These are phyloP conservation scores for Patiria miniata DNA, from an alignment of 35 echinoderm and acorn worm genomes.

Conservation along the genomic window DNA sequence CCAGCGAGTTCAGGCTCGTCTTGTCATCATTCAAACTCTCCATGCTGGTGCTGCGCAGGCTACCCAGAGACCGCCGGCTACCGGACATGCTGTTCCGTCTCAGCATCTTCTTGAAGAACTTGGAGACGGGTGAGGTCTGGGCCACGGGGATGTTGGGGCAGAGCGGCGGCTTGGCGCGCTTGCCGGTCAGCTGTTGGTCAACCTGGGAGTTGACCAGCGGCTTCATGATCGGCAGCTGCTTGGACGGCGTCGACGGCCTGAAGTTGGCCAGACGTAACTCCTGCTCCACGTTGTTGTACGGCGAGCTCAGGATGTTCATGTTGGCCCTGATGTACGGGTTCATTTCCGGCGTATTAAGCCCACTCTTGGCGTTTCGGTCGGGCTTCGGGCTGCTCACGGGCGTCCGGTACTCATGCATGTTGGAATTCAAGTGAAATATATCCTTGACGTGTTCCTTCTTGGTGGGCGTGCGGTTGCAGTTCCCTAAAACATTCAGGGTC, in stretches of 20 bases:
- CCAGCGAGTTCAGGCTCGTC: not conserved
- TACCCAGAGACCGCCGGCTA: not conserved
- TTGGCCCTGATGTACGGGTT: constrained; percentile 10
- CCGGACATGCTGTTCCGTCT: not conserved
- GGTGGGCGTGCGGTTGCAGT: not conserved
- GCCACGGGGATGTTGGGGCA: constrained; percentile 50
- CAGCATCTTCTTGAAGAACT: constrained; percentile 59
- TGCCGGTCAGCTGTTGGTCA: constrained; percentile 50
- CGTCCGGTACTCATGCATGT: not conserved
- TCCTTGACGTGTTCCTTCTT: constrained; percentile 52
- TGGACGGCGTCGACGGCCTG: constrained; percentile 21
- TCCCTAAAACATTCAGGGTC: constrained; percentile 25
- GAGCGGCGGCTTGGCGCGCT: constrained; percentile 34
- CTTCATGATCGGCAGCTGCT: constrained; percentile 33
- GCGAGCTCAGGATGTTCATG: constrained; percentile 65
- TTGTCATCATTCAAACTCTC: not conserved
- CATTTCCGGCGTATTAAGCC: constrained; percentile 2
- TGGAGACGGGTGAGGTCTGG: constrained; percentile 41
- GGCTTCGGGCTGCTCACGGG: constrained; percentile 27
- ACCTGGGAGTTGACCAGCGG: constrained; percentile 42
- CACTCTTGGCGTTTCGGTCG: not conserved
- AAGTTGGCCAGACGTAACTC: constrained; percentile 10
- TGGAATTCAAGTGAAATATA: constrained; percentile 42
- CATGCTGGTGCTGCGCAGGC: constrained; percentile 10
- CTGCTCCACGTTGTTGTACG: constrained; percentile 29